These are phyloP conservation scores for Beaufortia kweichowensis DNA, from an alignment of 2,113 vertebrate genomes.

Conservation along the genomic window DNA sequence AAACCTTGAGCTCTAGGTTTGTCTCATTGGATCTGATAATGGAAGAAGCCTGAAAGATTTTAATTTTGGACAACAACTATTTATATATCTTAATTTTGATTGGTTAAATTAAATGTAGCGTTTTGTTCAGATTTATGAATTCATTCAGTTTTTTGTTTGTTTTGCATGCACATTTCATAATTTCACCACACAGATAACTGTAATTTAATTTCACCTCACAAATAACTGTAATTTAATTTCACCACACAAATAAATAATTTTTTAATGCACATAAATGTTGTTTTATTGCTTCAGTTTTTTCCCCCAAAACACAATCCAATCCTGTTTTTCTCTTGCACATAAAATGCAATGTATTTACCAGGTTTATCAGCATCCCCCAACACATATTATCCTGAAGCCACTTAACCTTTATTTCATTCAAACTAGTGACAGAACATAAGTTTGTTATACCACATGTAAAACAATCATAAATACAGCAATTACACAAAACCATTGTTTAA, in stretches of 20 bases:
- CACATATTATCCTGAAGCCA: background rate
- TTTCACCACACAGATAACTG: background rate
- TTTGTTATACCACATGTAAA: conserved; percentile 13
- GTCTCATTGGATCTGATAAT: too few relatives aligned
- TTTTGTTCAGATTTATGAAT: too few relatives aligned
- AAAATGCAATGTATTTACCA: background rate
- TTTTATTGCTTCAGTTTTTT: background rate
- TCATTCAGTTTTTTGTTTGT: background rate
- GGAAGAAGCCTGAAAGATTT: too few relatives aligned
- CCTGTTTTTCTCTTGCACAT: background rate
- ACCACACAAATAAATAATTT: too few relatives aligned
- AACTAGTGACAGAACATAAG: conserved; percentile 1
- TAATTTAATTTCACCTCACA: background rate
- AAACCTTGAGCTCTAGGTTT: too few relatives aligned
- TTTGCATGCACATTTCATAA: background rate
- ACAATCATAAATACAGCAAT: background rate
- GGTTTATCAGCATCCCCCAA: background rate
- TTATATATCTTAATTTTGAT: too few relatives aligned
- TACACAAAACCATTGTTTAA: conserved; percentile 3
- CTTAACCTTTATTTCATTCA: conserved; percentile 30
- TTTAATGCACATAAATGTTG: background rate
- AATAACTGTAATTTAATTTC: too few relatives aligned
- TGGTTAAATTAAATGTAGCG: too few relatives aligned
- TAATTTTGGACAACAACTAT: too few relatives aligned
- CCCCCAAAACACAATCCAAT: background rate